Base-by-base conservation (phyloP, 2,888 invertebrate genomes). In the Nasonovia ribisnigri region DNA sequence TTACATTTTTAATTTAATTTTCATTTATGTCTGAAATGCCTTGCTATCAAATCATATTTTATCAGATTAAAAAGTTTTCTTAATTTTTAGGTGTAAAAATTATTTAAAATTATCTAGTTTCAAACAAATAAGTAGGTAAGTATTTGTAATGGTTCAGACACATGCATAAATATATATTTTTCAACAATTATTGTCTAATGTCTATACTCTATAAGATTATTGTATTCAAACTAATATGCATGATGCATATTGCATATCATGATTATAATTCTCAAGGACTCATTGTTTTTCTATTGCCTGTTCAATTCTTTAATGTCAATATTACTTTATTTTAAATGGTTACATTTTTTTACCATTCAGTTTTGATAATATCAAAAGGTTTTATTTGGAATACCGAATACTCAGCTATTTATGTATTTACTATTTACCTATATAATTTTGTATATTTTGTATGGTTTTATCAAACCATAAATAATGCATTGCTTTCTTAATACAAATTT, bases 251-350 rank as follows among this genome's bases (percentile, higher is more conserved):
- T 57, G 2, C 2, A 10, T 43, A 46, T 46, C 1, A 46, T 88
- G 29, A 51, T 88, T 13, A 88, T 88, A 88, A 88, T n/a, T 88
- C 90, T 90, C 90, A 90, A 90, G 90, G 90, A 60, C 90, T 89
- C 57, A 67, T 16, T 77, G 20, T 77, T 77, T 77, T 77, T 36
- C 77, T 77, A 77, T 77, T 36, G 8, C 20, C 0, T 36, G 77
- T 36, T 77, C 0, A 77, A 36, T 77, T 36, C 20, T 77, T 77
- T 20, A 77, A 77, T 36, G 36, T 54, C 20, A 54, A 57, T 57
- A 8, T 6, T 26, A 57, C 26, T 57, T 57, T 26, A 57, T 26
- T 57, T 26, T 57, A 26, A 57, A 57, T 57, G 26, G 26, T 77
- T 77, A 20, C 20, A 20, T 36, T 2, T 36, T 42, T n/a, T 67